Conservation (phyloP, 2,888 invertebrate species). For the Dione vanillae region DNA sequence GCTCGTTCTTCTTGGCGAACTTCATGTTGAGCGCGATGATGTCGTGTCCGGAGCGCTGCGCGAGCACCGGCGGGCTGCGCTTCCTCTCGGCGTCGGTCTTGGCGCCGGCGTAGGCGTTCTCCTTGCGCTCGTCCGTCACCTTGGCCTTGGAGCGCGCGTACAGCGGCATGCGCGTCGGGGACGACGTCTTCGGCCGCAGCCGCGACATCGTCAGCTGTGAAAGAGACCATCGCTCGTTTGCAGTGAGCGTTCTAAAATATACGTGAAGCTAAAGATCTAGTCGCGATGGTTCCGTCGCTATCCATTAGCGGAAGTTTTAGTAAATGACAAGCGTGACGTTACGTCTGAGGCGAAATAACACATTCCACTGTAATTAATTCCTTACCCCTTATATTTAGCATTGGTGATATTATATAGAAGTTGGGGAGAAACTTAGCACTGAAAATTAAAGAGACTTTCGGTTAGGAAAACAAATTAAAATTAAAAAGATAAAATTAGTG, state of each 20-base stretch:
- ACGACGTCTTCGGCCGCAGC: conserved; percentile 70
- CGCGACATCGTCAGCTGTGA: conserved; percentile 74
- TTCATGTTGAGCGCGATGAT: conserved; percentile 24
- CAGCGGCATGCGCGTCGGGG: conserved; percentile 67
- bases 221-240: conserved; percentile 47
- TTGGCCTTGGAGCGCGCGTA: conserved; percentile 73
- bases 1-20: conserved; percentile 51
- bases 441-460: conserved; percentile 71
- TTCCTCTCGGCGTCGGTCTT: conserved; percentile 66
- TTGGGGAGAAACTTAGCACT: conserved; percentile 63
- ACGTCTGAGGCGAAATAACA: conserved; percentile 62
- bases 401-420: conserved; percentile 65
- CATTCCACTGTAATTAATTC: conserved; percentile 62
- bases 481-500: conserved; percentile 5
- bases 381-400: conserved; percentile 69
- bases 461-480: conserved; percentile 44
- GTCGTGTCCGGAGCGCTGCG: conserved; percentile 59
- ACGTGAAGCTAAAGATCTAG: conserved; percentile 7
- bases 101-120: conserved; percentile 74
- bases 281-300: conserved; percentile 15
- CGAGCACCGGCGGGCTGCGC: conserved; percentile 54
- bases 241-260: background rate
- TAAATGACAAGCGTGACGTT: conserved; percentile 54
- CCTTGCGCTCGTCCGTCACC: conserved; percentile 75
- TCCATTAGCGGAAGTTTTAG: conserved; percentile 50